Conservation (phyloP, 2,888 invertebrate genomes). For the Ellobium chinense region DNA sequence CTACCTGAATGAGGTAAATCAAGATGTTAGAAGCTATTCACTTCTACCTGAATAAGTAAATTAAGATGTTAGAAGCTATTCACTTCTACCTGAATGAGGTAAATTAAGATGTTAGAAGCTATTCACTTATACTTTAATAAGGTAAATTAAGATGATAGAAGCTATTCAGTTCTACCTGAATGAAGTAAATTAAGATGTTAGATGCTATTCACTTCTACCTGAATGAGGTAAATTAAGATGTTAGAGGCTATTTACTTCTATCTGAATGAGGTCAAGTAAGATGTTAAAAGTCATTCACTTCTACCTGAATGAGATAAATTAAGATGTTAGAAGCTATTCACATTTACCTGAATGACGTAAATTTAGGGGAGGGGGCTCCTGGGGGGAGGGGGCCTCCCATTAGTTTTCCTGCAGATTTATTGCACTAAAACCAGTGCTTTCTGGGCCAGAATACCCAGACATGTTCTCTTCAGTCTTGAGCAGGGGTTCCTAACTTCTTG, state of each 20-base stretch:
- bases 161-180: background rate
- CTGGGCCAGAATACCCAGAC: no score
- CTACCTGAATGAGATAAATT: background rate
- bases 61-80: background rate
- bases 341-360: background rate
- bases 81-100: background rate
- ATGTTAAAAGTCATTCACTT: background rate
- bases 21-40: background rate
- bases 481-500: no score
- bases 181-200: background rate
- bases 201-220: background rate
- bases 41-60: background rate
- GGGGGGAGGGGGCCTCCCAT: no score
- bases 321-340: background rate
- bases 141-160: background rate
- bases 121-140: background rate
- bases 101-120: background rate
- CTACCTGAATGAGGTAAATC: slow-evolving; percentile 22
- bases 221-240: background rate
- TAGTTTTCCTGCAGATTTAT: no score
- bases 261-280: background rate
- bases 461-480: no score
- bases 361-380: no score
- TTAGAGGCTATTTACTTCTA: background rate
- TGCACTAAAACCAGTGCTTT: no score